Base-by-base conservation (phyloP, 1,140 invertebrate species). In the Phthorimaea operculella region DNA sequence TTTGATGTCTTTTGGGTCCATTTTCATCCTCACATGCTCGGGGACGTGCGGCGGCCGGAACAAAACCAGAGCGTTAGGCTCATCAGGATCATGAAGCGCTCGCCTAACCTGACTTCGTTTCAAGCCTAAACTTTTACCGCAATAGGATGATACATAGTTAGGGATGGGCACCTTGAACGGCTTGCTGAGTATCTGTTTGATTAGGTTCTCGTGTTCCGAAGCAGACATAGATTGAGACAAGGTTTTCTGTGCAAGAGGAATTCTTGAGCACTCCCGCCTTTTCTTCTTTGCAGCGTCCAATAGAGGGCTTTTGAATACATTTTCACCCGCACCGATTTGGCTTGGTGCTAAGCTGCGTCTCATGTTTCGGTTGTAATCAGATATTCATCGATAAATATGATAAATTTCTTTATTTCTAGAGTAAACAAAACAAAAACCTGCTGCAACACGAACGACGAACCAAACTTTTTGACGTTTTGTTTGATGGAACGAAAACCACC, bases 81-180 rank as follows among this genome's bases (percentile, higher is more conserved):
- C 97, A 69, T 93, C 90, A 0, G 98, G 98, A 87, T 99, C 98
- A 76, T 98, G 94, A 11, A 99, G 81, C 0, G 98, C 85, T 58
- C 91, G 89, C 51, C 79, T 69, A 16, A 86, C 69, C 62, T 83
- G 81, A 4, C 72, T 84, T 70, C 88, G 50, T 71, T 87, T 72
- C 39, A 87, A 64, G 12, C 88, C 88, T 55, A 89, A 79, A 68
- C 86, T 89, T 76, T 87, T 88, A 33, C 89, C 89, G 72, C 92
- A 89, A 70, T 90, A 91, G 33, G 90, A 90, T 0, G 89, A 87
- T 42, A 91, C 87, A 86, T 99, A 99, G 70, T 98, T 97, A 12
- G 93, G 91, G 59, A 99, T 94, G 5, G 98, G 98, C 49, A 98
- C 93, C 87, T 95, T 95, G 73, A 99, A 99, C 6, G 96, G 96